Conservation (phyloP, 2,888 invertebrate genomes). For the Mactromeris polynyma region DNA sequence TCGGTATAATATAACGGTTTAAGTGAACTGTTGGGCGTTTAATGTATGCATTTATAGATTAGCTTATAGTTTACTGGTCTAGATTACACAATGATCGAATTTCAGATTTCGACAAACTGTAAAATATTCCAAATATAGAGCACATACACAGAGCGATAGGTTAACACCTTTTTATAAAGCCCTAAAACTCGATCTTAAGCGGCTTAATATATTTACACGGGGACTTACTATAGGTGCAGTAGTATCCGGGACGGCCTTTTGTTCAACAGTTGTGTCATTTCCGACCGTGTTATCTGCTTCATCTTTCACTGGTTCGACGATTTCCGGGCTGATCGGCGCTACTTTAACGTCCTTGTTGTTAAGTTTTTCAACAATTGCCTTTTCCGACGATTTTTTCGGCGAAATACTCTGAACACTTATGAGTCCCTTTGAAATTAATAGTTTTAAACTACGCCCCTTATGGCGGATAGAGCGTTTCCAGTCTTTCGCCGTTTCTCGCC, state of each 20-base stretch:
- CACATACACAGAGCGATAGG: neutral
- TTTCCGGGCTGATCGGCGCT: conserved; percentile 6
- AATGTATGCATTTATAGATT: neutral
- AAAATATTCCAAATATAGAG: neutral
- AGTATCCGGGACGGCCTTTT: conserved; percentile 31
- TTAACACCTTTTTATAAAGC: conserved; percentile 22
- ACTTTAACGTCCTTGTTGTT: neutral
- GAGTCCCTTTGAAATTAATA: conserved; percentile 87
- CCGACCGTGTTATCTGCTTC: neutral
- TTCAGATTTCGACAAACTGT: neutral
- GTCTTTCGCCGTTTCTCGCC: conserved; percentile 88
- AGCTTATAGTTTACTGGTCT: neutral
- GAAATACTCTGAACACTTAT: conserved; percentile 82
- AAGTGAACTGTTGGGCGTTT: neutral
- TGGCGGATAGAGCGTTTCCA: conserved; percentile 88
- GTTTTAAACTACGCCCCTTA: conserved; percentile 88
- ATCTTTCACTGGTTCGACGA: neutral
- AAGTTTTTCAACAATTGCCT: conserved; percentile 6
- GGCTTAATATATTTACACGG: conserved; percentile 29
- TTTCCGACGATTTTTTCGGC: conserved; percentile 27
- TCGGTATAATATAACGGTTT: neutral
- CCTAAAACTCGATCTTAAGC: conserved; percentile 17
- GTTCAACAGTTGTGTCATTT: conserved; percentile 15
- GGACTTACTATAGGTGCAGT: conserved; percentile 35
- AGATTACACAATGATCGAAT: conserved; percentile 8